phyloP scores from a whole-genome alignment of 2,888 invertebrate genomes.

The Cataglyphis livida region DNA sequence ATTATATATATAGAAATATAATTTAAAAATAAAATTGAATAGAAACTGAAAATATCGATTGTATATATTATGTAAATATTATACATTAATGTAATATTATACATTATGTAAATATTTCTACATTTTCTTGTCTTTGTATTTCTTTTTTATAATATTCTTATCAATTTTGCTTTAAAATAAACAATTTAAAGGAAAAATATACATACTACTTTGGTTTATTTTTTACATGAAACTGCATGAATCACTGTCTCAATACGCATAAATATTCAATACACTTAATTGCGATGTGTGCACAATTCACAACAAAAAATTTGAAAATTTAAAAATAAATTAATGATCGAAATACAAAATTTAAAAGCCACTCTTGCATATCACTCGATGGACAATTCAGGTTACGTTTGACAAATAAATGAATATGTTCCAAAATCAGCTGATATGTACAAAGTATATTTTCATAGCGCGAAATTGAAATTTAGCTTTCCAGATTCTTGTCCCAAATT shows the following conservation, averaged over 20 bases:
- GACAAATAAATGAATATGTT: neutral
- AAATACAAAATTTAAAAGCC: neutral
- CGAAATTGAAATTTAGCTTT: neutral
- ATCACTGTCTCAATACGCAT: neutral
- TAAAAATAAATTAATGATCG: neutral
- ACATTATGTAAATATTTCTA: neutral
- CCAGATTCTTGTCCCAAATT: neutral
- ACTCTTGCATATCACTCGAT: neutral
- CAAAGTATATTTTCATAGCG: neutral
- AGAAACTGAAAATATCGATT: neutral
- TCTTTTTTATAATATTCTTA: neutral
- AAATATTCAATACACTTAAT: neutral
- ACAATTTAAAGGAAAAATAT: constrained; percentile 71
- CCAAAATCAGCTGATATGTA: constrained; percentile 27
- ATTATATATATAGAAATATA: neutral
- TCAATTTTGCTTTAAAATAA: constrained; percentile 60
- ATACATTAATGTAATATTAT: neutral
- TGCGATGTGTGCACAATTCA: neutral
- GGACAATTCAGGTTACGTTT: constrained; percentile 2
- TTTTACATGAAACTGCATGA: neutral
- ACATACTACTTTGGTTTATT: neutral
- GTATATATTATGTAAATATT: neutral
- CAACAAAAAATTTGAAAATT: neutral
- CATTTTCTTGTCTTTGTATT: neutral
- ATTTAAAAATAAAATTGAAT: neutral